Evolutionary conservation across 2,113 vertebrate species (phyloP), one percentile per base, ranked within the genome.

Genomic region (Dolichotis patagonum): DNA sequence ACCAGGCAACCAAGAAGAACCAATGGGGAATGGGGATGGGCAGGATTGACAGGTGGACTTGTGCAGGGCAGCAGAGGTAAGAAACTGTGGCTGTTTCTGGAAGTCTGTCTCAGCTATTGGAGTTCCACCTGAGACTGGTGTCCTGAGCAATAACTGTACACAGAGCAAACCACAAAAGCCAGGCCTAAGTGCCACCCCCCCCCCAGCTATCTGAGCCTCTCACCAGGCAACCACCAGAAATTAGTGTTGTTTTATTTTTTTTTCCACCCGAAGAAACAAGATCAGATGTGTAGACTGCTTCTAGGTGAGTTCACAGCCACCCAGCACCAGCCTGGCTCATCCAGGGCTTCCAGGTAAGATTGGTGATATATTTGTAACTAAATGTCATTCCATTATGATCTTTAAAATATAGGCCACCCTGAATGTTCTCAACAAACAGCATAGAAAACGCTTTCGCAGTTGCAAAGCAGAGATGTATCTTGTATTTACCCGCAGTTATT

Each of bases 381-480:
- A 73, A 1, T 65, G 69, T 93, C 73, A 88, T 84, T 93, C 35
- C 17, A 77, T 91, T 85, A 73, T 67, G 17, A 49, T 52, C 49
- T 62, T 86, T 49, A 91, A 95, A 88, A 88, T 67, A 35, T 49
- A 26, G 0, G 67, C 9, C 13, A 89, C 46, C 43, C 38, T 78
- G 35, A 93, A 62, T 7, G 2, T 91, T 91, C 85, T 52, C 54
- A 85, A 91, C 62, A 95, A 93, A 94, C n/a, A 65, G 38, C n/a
- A 77, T 75, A 69, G 75, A 86, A 43, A 13, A 67, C 56, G 19
- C 73, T 85, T 92, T 65, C 43, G 38, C 13, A n/a, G 62, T 38
- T 85, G 77, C 91, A 63, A 93, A 77, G 43, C 32, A 62, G 91
- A 87, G 62, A 52, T 54, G 32, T 32, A 13, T 73, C 43, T 80